Evolutionary conservation across 2,797 vertebrate genomes (phyloP).

Genomic region (Channa striata): DNA sequence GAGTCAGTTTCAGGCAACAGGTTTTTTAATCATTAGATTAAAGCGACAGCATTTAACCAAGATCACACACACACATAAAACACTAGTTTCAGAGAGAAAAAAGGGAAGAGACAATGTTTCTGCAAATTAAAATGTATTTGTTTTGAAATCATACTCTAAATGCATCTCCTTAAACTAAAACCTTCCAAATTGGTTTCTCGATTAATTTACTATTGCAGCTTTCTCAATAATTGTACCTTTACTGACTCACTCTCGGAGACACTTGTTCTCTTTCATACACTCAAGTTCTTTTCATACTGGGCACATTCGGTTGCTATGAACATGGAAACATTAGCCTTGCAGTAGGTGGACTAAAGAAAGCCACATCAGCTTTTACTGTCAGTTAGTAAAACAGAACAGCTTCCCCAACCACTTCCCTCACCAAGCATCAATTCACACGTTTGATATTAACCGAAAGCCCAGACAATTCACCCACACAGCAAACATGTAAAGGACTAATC

Average conservation of each 20-base stretch:
- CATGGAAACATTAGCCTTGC: background rate
- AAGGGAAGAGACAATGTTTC: background rate
- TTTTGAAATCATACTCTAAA: background rate
- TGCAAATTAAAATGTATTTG: background rate
- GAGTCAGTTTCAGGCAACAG: background rate
- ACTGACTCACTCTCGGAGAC: background rate
- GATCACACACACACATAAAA: no score
- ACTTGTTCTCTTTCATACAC: background rate
- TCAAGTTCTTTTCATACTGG: background rate
- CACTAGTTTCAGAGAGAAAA: background rate
- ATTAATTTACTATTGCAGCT: background rate
- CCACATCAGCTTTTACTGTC: background rate
- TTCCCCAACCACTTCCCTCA: no score
- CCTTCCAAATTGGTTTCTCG: background rate
- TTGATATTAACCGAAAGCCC: background rate
- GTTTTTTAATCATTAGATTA: no score
- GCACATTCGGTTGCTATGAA: background rate
- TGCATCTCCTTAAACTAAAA: background rate
- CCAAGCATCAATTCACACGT: background rate
- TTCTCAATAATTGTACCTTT: background rate
- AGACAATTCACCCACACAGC: background rate
- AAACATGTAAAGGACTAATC: slow-evolving; percentile 23
- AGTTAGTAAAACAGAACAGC: background rate
- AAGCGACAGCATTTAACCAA: background rate
- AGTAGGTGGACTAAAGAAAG: background rate